phyloP scores from a whole-genome alignment of 2,797 vertebrate genomes.

The Characodon lateralis region DNA sequence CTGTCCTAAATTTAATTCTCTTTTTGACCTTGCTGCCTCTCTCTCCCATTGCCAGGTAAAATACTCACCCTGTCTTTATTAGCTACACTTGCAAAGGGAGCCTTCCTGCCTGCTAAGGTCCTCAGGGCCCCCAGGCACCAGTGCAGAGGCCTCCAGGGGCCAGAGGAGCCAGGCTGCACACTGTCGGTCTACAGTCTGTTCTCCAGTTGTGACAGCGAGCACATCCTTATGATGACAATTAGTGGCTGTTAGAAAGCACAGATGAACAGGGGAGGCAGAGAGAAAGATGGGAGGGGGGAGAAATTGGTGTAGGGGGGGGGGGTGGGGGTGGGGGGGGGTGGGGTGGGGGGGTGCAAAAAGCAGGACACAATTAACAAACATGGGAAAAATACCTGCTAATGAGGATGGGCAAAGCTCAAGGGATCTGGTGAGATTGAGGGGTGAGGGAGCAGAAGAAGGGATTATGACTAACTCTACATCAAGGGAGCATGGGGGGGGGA shows the following conservation, averaged over 20 bases:
- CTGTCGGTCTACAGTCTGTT: slow-evolving; percentile 88
- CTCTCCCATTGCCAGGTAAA: slow-evolving; percentile 47
- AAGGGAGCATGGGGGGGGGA: slow-evolving; percentile 18
- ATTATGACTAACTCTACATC: slow-evolving; percentile 58
- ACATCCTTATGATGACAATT: slow-evolving; percentile 93
- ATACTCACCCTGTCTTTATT: slow-evolving; percentile 80
- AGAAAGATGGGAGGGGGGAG: slow-evolving; percentile 36
- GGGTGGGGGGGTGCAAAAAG: slow-evolving; percentile 67
- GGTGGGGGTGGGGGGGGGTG: slow-evolving; percentile 31
- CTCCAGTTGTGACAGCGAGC: slow-evolving; percentile 88
- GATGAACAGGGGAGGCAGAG: slow-evolving; percentile 79
- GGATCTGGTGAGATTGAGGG: slow-evolving; percentile 51
- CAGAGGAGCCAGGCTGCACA: slow-evolving; percentile 75
- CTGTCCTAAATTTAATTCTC: slow-evolving; percentile 39
- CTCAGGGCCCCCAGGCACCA: slow-evolving; percentile 63
- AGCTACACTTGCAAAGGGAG: slow-evolving; percentile 85
- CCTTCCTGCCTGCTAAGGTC: slow-evolving; percentile 74
- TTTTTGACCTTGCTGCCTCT: slow-evolving; percentile 42
- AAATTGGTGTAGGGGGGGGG: background rate
- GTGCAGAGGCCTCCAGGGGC: slow-evolving; percentile 72
- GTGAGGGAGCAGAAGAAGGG: slow-evolving; percentile 38
- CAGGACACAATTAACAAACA: slow-evolving; percentile 91
- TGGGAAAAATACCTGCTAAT: slow-evolving; percentile 90
- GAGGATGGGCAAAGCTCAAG: slow-evolving; percentile 83
- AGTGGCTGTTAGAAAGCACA: slow-evolving; percentile 88